These are phyloP conservation scores for Hassar affinis DNA, from an alignment of 2,113 vertebrate species.

Conservation along the genomic window DNA sequence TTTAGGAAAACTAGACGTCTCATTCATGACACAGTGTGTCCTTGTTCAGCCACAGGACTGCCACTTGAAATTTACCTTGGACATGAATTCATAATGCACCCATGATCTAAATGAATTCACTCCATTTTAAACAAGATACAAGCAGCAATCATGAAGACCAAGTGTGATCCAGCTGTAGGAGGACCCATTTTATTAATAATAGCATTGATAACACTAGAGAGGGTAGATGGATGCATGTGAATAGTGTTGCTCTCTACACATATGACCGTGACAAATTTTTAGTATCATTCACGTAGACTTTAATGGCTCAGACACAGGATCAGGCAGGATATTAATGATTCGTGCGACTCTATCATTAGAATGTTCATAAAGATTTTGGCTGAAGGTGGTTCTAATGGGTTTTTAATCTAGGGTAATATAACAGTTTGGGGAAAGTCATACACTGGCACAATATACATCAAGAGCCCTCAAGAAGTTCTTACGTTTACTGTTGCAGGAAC, in stretches of 20 bases:
- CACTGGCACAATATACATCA: neutral
- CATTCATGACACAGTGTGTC: neutral
- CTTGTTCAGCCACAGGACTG: neutral
- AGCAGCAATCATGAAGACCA: neutral
- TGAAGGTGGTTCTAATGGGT: slow-evolving; percentile 1
- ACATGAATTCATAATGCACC: slow-evolving; percentile 10
- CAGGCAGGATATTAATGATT: slow-evolving; percentile 21
- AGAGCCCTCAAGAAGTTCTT: slow-evolving; percentile 1
- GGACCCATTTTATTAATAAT: neutral
- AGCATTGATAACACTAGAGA: neutral
- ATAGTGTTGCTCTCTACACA: neutral
- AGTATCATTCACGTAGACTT: neutral
- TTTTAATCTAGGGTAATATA: slow-evolving; percentile 20
- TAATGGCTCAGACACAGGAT: slow-evolving; percentile 22
- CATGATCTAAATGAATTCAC: neutral
- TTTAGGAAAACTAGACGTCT: neutral
- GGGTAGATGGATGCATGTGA: neutral
- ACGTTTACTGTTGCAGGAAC: slow-evolving; percentile 7
- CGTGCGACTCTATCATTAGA: neutral
- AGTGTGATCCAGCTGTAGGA: neutral
- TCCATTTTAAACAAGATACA: slow-evolving; percentile 17
- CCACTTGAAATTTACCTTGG: slow-evolving; percentile 11
- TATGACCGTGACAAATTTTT: neutral
- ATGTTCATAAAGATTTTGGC: slow-evolving; percentile 11
- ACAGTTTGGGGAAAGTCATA: slow-evolving; percentile 10